These are phyloP conservation scores for Erannis defoliaria DNA, from an alignment of 2,888 invertebrate species.

Conservation along the genomic window DNA sequence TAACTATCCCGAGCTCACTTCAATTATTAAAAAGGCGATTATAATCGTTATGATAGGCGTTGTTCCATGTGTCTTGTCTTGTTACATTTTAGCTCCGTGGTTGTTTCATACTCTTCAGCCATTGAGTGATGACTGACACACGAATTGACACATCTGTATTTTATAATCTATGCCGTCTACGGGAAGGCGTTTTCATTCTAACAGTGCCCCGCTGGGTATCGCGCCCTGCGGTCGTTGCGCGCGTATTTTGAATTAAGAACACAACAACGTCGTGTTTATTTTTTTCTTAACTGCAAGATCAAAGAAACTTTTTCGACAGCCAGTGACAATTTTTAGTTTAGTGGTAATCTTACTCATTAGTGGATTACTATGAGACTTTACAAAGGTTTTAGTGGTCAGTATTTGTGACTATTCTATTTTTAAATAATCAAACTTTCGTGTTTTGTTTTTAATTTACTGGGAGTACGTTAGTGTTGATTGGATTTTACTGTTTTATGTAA, in stretches of 20 bases:
- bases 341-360: not conserved
- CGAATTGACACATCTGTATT: slow-evolving; percentile 55
- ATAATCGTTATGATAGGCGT: too few relatives aligned
- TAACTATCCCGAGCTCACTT: too few relatives aligned
- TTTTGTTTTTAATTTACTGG: slow-evolving; percentile 33
- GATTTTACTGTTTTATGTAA: slow-evolving; percentile 54
- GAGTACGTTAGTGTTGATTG: slow-evolving; percentile 55
- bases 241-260: slow-evolving; percentile 51
- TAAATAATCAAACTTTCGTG: slow-evolving; percentile 6
- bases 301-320: slow-evolving; percentile 15
- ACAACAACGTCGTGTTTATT: slow-evolving; percentile 51
- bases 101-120: not conserved
- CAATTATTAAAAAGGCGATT: too few relatives aligned
- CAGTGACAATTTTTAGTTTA: slow-evolving; percentile 3
- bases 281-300: slow-evolving; percentile 25
- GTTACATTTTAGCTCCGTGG: too few relatives aligned
- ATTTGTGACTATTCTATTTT: not conserved
- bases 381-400: not conserved
- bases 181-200: slow-evolving; percentile 65
- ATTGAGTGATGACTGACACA: slow-evolving; percentile 44
- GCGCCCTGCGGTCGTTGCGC: slow-evolving; percentile 60
- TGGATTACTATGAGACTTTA: not conserved
- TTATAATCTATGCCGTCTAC: slow-evolving; percentile 64
- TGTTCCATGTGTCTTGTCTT: too few relatives aligned
- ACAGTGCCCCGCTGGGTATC: slow-evolving; percentile 69